Conservation (phyloP, 2,888 invertebrate species). For the Artemia sinica region DNA sequence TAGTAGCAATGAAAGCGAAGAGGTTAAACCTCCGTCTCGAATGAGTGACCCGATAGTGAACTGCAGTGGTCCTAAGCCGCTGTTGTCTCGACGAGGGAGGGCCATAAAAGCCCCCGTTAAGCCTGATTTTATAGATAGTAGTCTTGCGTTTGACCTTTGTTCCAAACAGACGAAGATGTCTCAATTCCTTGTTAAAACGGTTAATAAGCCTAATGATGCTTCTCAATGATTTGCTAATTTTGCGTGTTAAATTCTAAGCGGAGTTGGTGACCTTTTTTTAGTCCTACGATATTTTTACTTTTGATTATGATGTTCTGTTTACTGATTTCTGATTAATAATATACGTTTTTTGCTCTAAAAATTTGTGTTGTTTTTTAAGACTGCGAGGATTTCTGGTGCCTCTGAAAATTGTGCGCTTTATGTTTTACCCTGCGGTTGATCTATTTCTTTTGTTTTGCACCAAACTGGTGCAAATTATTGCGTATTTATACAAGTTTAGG, state of each 20-base stretch:
- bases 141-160: neutral
- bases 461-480: no score
- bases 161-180: slow-evolving; percentile 2
- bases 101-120: slow-evolving; percentile 2
- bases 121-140: neutral
- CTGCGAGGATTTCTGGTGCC: neutral
- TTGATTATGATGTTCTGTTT: no score
- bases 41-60: no score
- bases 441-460: neutral
- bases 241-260: no score
- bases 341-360: slow-evolving; percentile 5
- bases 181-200: neutral
- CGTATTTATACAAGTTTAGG: neutral
- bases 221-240: no score
- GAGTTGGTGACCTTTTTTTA: no score
- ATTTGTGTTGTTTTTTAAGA: slow-evolving; percentile 3
- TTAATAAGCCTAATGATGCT: no score
- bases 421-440: slow-evolving; percentile 2
- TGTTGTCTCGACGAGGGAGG: slow-evolving; percentile 6
- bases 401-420: slow-evolving; percentile 13
- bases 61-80: neutral
- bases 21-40: no score
- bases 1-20: no score
- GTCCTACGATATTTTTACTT: no score
- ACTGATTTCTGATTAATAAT: no score